Conservation (phyloP, 1,140 invertebrate species). For the Drosophila repleta region DNA sequence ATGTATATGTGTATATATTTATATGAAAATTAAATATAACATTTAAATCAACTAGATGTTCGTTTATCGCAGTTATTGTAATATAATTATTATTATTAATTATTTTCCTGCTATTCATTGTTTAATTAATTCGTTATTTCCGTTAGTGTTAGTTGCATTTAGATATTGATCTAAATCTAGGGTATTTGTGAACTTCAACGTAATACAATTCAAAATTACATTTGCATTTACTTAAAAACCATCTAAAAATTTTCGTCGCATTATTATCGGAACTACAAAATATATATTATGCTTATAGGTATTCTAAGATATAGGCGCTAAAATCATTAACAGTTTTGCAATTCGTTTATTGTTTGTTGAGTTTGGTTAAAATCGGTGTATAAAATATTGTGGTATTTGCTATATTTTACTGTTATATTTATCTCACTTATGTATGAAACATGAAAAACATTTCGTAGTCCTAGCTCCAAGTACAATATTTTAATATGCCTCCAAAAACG, state of each 20-base stretch:
- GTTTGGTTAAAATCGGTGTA: slow-evolving; percentile 78
- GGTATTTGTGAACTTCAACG: background rate
- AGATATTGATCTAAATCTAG: background rate
- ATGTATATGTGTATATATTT: slow-evolving; percentile 21
- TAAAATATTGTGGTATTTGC: slow-evolving; percentile 69
- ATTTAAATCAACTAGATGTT: slow-evolving; percentile 29
- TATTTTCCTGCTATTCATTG: background rate
- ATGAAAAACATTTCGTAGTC: slow-evolving; percentile 59
- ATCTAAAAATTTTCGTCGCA: slow-evolving; percentile 6
- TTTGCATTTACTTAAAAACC: background rate
- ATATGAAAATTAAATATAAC: slow-evolving; percentile 15
- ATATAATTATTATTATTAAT: background rate
- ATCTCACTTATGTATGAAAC: slow-evolving; percentile 15
- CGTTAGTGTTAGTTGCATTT: slow-evolving; percentile 1
- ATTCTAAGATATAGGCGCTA: slow-evolving; percentile 25
- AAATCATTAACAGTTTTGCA: slow-evolving; percentile 57
- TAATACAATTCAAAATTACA: no score
- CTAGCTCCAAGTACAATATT: slow-evolving; percentile 52
- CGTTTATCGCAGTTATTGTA: slow-evolving; percentile 3
- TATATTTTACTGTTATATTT: slow-evolving; percentile 35
- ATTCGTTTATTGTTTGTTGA: slow-evolving; percentile 54
- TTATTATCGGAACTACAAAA: slow-evolving; percentile 18
- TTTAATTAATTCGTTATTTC: slow-evolving; percentile 8
- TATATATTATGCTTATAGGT: slow-evolving; percentile 1
- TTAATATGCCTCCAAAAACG: slow-evolving; percentile 70